Evolutionary conservation across 2,113 vertebrate genomes (phyloP), one percentile per base, ranked within the genome.

Genomic region (Ammospiza caudacuta): DNA sequence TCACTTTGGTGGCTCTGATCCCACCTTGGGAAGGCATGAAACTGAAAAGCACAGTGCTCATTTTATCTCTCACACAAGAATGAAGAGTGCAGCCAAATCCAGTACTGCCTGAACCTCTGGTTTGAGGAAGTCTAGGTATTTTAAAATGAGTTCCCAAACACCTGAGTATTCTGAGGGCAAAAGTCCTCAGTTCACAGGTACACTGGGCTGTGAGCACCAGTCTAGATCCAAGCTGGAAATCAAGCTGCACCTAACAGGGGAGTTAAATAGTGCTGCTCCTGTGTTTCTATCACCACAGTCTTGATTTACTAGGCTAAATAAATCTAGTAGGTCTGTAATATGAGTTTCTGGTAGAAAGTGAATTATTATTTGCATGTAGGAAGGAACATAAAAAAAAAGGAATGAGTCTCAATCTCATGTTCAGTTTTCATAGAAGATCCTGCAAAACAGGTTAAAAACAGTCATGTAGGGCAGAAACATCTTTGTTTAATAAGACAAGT

Each of bases 401-500:
- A 57, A 80, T 33, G 54, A 73, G 2, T 64, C 52, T 85, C 23
- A 61, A 27, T n/a, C 52, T 64, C 22, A 2, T 61, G 20, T 68
- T 90, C 41, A 33, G 43, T 90, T 92, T 78, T 83, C 1, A 2
- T 39, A 21, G 20, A 74, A 58, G 37, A 77, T 87, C 37, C 61
- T 15, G 2, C 20, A 29, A 68, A 87, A 79, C 4, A 29, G 46
- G 22, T 33, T 90, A 55, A 88, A 83, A 95, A 69, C 39, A 87
- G 28, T 66, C 52, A n/a, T 49, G 7, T 15, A 72, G 61, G 17
- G 62, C 28, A 73, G 33, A 15, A 94, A 86, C 75, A 90, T 93
- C 84, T 95, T 85, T 88, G 59, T 74, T 95, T 83, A 54, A 66
- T 67, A 93, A 83, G 62, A 84, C 20, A 63, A 91, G 49, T 68